phyloP scores from a whole-genome alignment of 2,888 invertebrate genomes.

The Yponomeuta cagnagella region DNA sequence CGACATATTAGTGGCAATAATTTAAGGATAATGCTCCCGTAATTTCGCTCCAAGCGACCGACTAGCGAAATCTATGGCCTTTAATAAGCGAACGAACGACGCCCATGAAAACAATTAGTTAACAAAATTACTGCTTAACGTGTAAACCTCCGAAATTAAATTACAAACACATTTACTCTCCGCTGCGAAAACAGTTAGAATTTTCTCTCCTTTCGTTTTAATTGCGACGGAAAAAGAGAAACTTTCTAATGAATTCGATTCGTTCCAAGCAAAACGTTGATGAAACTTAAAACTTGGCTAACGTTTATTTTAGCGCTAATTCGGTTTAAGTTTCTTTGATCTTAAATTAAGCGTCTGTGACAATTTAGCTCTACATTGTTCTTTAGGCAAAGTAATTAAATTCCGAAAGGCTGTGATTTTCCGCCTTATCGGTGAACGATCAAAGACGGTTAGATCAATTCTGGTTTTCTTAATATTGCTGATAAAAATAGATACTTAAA shows the following conservation, averaged over 20 bases:
- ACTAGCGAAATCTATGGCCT: constrained; percentile 66
- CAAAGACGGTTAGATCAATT: not conserved
- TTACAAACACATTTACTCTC: constrained; percentile 40
- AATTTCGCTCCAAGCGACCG: constrained; percentile 58
- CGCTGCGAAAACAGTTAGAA: not conserved
- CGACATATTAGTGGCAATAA: constrained; percentile 71
- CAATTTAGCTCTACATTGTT: not conserved
- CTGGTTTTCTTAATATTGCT: too few species aligned
- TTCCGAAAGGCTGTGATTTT: too few species aligned
- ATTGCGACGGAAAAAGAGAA: constrained; percentile 11
- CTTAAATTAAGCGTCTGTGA: not conserved
- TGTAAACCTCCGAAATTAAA: constrained; percentile 55
- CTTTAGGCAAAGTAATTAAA: not conserved
- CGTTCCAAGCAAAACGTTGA: constrained; percentile 10
- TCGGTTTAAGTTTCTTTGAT: constrained; percentile 10
- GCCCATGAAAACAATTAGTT: constrained; percentile 66
- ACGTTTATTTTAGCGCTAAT: constrained; percentile 11
- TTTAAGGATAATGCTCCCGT: constrained; percentile 65
- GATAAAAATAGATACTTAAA: not conserved
- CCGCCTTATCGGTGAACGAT: not conserved
- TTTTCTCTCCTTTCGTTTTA: constrained; percentile 4
- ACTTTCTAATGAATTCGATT: constrained; percentile 13
- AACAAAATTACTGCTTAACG: constrained; percentile 63
- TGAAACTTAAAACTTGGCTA: constrained; percentile 5
- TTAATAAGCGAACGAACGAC: constrained; percentile 66